phyloP scores from a whole-genome alignment of 2,888 invertebrate genomes.

The Blomia tropicalis region DNA sequence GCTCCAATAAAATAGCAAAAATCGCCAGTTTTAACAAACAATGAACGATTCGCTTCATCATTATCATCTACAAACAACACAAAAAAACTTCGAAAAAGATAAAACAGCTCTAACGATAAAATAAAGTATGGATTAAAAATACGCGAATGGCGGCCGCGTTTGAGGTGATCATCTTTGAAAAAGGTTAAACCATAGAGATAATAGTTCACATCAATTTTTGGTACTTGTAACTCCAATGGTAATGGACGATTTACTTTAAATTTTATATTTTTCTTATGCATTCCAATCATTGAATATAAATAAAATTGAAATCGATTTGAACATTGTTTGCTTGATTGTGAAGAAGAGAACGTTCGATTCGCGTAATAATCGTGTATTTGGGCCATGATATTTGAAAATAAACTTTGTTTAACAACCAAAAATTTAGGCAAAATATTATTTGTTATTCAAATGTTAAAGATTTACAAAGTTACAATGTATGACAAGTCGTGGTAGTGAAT shows the following conservation, averaged over 20 bases:
- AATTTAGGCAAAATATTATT: no score
- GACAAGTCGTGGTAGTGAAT: no score
- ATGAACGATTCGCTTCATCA: not conserved
- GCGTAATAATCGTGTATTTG: no score
- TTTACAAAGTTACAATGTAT: no score
- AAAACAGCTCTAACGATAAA: not conserved
- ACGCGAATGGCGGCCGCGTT: not conserved
- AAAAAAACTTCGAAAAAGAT: not conserved
- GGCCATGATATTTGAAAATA: no score
- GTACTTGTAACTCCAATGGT: not conserved
- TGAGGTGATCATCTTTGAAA: not conserved
- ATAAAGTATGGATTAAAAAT: conserved; percentile 12
- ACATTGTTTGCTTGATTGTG: no score
- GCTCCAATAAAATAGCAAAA: conserved; percentile 10
- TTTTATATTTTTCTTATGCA: not conserved
- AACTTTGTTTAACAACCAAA: no score
- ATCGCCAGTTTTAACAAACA: conserved; percentile 12
- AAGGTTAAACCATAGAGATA: not conserved
- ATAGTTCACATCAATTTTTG: not conserved
- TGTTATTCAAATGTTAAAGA: no score
- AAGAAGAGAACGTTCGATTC: no score
- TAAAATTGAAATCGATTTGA: no score
- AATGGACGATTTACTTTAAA: not conserved
- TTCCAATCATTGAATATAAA: no score
- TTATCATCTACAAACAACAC: not conserved